Evolutionary conservation across 2,797 vertebrate genomes (phyloP).

Genomic region (Pteropus rufus): DNA sequence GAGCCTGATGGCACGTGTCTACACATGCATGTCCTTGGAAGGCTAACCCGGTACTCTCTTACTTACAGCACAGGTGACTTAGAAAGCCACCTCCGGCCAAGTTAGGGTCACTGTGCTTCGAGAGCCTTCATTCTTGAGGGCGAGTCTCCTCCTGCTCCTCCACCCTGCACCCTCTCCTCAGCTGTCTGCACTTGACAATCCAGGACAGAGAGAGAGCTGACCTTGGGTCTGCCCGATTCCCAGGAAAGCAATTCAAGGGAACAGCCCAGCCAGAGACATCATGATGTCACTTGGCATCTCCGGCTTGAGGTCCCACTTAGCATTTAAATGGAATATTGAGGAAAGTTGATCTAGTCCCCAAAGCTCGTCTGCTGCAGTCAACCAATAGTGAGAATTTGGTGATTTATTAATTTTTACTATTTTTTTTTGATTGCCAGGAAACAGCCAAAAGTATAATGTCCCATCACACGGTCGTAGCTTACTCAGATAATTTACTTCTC

Average conservation of each 20-base stretch:
- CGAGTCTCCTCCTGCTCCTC: neutral
- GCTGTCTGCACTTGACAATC: neutral
- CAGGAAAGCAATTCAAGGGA: neutral
- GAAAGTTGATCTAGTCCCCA: neutral
- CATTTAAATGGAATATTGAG: neutral
- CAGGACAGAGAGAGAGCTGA: neutral
- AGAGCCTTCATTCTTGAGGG: neutral
- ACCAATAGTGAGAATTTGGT: neutral
- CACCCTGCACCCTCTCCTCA: rapidly evolving
- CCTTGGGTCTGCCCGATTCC: neutral
- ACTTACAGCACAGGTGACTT: neutral
- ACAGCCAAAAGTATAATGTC: neutral
- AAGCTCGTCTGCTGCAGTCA: neutral
- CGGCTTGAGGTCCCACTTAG: neutral
- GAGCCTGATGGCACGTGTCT: neutral
- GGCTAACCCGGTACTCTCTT: too few relatives aligned
- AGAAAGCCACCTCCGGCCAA: neutral
- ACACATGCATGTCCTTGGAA: neutral
- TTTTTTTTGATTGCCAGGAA: neutral
- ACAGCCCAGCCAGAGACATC: neutral
- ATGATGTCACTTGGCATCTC: neutral
- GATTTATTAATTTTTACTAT: neutral
- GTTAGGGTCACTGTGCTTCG: neutral
- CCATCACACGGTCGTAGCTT: neutral
- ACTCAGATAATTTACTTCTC: neutral